phyloP scores from a whole-genome alignment of 1,140 invertebrate genomes.

The Drosophila setifemur region DNA sequence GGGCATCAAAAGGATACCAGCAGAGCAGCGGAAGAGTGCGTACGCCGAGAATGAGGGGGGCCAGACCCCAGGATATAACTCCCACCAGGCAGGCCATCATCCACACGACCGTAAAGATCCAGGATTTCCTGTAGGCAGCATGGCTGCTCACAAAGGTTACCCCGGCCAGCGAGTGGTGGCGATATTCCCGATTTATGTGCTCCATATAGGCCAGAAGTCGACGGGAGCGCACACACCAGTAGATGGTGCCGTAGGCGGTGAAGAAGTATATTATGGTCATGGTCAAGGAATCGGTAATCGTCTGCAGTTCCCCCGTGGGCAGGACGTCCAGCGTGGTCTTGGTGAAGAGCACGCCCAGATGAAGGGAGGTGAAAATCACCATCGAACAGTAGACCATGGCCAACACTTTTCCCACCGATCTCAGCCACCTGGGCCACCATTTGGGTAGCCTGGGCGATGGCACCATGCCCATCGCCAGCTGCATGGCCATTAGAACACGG shows the following conservation, averaged over 20 bases:
- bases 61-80: conserved; percentile 55
- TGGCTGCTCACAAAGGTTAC: conserved; percentile 62
- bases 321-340: conserved; percentile 65
- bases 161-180: conserved; percentile 74
- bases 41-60: conserved; percentile 53
- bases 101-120: conserved; percentile 49
- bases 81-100: conserved; percentile 43
- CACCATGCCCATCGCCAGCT: conserved; percentile 29
- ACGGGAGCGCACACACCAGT: conserved; percentile 53
- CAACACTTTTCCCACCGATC: background rate
- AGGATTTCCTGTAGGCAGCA: conserved; percentile 15
- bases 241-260: conserved; percentile 51
- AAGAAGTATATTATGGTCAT: conserved; percentile 76
- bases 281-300: conserved; percentile 70
- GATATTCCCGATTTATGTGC: conserved; percentile 59
- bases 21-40: conserved; percentile 55
- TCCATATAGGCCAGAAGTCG: conserved; percentile 36
- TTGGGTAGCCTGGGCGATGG: conserved; percentile 25
- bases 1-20: conserved; percentile 76
- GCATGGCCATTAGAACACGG: conserved; percentile 20
- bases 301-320: conserved; percentile 58
- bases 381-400: conserved; percentile 28
- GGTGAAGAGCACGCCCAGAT: conserved; percentile 56
- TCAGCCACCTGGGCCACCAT: conserved; percentile 32
- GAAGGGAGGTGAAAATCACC: conserved; percentile 38